These are phyloP conservation scores for Amazona vittata DNA, from an alignment of 2,113 vertebrate species.

Conservation along the genomic window DNA sequence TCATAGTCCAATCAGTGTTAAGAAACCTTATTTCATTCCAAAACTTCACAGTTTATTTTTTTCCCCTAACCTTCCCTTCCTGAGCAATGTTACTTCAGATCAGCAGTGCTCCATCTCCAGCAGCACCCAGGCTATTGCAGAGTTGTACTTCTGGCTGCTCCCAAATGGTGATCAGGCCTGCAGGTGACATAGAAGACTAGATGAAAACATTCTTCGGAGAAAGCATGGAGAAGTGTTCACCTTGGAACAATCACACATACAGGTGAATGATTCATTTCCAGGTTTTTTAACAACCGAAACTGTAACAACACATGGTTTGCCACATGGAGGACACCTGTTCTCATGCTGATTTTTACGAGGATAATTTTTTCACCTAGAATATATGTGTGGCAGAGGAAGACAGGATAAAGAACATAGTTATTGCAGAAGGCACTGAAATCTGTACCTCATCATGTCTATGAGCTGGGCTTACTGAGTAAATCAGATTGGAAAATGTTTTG, in stretches of 20 bases:
- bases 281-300: neutral
- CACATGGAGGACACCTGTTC: neutral
- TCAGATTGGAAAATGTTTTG: neutral
- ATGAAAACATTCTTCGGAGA: neutral
- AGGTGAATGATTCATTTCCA: neutral
- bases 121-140: rapidly evolving
- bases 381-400: neutral
- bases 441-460: neutral
- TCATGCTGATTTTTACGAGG: neutral
- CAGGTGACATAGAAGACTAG: neutral
- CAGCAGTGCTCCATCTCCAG: neutral
- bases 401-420: neutral
- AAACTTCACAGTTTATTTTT: neutral
- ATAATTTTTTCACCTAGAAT: neutral
- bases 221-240: neutral
- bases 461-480: neutral
- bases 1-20: neutral
- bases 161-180: neutral
- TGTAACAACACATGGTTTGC: neutral
- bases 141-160: neutral
- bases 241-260: neutral
- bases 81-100: neutral
- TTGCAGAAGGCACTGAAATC: neutral
- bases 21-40: neutral
- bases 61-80: neutral